Base-by-base conservation (phyloP, 2,113 vertebrate genomes). In the Aleadryas rufinucha region DNA sequence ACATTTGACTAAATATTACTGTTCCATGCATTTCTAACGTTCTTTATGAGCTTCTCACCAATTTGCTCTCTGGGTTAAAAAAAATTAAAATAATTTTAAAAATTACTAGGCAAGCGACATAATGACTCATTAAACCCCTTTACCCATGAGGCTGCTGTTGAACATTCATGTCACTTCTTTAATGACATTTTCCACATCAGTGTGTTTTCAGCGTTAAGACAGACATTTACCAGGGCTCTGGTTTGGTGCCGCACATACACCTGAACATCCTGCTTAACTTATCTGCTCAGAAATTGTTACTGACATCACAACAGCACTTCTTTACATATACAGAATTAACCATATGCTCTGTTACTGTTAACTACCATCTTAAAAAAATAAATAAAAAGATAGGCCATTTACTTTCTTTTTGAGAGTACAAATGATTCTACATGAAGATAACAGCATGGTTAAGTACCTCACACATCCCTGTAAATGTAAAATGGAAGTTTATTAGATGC, bases 171-270 rank as follows among this genome's bases (percentile, higher is more conserved):
- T 79, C 85, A 90, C 72, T 96, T 90, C 94, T 97, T 95, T 93
- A 97, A 98, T 87, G 83, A 95, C 74, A 97, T 98, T 98, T 98
- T 96, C 97, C 91, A 96, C 74, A 95, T 92, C 95, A 87, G 52
- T 92, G 90, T 94, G 79, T 94, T 97, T 95, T 96, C 93, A 92
- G 68, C 39, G n/a, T 5, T 80, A 87, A 97, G 79, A 82, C 81
- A 96, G 97, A 97, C 61, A 52, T 95, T 96, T 90, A 95, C 71
- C 90, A 97, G 97, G 50, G 76, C 39, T 87, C 80, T 94, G 45
- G 60, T 90, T 84, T 56, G 68, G 64, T 96, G 72, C 71, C 3
- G 10, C 41, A 94, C 14, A 17, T 89, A 91, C 84, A 96, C 86
- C 91, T 96, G 93, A 97, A 94, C 42, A 63, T 63, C 76, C 84